Evolutionary conservation across 2,888 invertebrate genomes (phyloP).

Genomic region (Linnaemya tessellans): DNA sequence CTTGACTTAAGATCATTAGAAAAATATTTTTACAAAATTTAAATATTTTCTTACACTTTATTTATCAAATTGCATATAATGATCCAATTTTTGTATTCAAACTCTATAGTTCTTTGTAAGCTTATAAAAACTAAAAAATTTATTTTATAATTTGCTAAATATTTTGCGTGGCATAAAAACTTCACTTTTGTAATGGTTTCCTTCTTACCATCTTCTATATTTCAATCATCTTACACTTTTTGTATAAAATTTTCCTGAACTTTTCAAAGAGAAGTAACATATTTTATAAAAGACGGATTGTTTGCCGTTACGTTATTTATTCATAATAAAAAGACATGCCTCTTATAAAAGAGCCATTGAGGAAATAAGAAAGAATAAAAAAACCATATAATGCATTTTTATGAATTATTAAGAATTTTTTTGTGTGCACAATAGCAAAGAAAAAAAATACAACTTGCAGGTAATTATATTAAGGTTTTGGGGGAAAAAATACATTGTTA

Average conservation of each 20-base stretch:
- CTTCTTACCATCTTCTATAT: conserved; percentile 22
- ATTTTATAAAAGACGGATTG: conserved; percentile 22
- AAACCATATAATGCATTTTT: background rate
- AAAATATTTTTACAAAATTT: too few relatives aligned
- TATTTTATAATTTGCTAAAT: conserved; percentile 18
- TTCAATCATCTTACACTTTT: conserved; percentile 22
- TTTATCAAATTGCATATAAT: background rate
- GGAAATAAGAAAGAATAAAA: conserved; percentile 12
- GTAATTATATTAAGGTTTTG: conserved; percentile 53
- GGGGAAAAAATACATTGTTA: background rate
- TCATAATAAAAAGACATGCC: conserved; percentile 58
- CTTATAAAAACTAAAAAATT: conserved; percentile 1
- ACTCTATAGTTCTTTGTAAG: background rate
- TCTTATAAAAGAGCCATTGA: conserved; percentile 52
- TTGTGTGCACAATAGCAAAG: conserved; percentile 18
- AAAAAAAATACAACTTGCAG: conserved; percentile 30
- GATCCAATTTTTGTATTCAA: background rate
- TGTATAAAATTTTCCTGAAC: conserved; percentile 13
- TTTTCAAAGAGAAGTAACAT: conserved; percentile 18
- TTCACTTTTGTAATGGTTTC: conserved; percentile 39
- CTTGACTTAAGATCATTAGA: too few relatives aligned
- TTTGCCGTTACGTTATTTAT: conserved; percentile 38
- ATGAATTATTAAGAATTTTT: conserved; percentile 16
- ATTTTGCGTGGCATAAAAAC: conserved; percentile 15
- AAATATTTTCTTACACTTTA: background rate